A percentile compares a stretch with the other conserved stretches of the same genome.
phyloP scores from a whole-genome alignment of 2,797 vertebrate species.

The Schizothorax lantsangensis region DNA sequence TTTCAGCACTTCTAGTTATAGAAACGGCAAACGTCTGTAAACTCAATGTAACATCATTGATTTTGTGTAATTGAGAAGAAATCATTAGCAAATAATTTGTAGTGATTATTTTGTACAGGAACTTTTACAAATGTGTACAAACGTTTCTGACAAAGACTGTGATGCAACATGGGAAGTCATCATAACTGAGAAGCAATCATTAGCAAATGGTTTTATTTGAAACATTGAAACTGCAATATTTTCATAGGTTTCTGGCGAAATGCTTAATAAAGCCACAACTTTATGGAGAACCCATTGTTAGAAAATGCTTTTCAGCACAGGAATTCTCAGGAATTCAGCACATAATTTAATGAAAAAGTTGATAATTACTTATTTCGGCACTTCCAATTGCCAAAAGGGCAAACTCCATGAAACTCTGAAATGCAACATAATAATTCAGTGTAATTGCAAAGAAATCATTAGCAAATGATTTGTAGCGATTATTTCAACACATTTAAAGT shows the following conservation, averaged over 20 bases:
- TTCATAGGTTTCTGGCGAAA: not conserved
- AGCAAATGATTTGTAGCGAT: not conserved
- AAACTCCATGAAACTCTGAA: not conserved
- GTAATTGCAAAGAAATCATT: not conserved
- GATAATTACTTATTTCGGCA: not conserved
- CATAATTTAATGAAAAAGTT: not conserved
- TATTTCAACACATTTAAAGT: not conserved
- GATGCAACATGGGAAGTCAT: too few relatives aligned
- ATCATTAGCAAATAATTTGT: too few relatives aligned
- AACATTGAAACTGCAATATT: not conserved
- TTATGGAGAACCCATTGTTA: not conserved
- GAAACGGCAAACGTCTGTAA: too few relatives aligned
- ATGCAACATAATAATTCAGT: not conserved
- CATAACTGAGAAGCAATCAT: too few relatives aligned
- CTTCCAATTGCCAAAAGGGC: too few relatives aligned
- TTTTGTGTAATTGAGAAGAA: too few relatives aligned
- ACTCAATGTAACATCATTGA: too few relatives aligned
- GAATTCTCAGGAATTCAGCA: not conserved
- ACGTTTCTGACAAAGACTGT: too few relatives aligned
- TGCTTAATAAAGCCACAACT: not conserved
- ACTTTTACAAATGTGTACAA: too few relatives aligned
- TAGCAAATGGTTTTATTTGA: not conserved
- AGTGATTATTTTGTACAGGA: too few relatives aligned
- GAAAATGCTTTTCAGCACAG: not conserved
- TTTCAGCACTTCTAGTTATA: too few relatives aligned